phyloP scores from a whole-genome alignment of 1,140 invertebrate species.

The Atta colombica region DNA sequence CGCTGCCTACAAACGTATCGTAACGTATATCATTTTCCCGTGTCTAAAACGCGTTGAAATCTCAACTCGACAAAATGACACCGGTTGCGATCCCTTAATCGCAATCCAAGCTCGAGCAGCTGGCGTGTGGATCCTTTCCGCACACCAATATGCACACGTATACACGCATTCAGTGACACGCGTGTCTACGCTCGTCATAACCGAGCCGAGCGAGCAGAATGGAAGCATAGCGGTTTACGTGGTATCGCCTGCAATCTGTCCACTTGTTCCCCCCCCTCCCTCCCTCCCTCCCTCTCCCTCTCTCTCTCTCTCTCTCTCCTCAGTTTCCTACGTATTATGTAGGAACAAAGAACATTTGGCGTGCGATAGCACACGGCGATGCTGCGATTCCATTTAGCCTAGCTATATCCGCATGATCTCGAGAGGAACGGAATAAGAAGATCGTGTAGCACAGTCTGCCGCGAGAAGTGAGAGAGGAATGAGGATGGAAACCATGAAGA shows the following conservation, averaged over 20 bases:
- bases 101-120: slow-evolving; percentile 24
- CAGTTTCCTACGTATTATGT: slow-evolving; percentile 12
- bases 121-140: slow-evolving; percentile 12
- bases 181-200: slow-evolving; percentile 7
- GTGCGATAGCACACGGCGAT: slow-evolving; percentile 20
- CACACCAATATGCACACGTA: neutral
- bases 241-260: slow-evolving; percentile 71
- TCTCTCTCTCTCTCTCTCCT: neutral
- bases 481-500: neutral
- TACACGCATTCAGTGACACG: slow-evolving; percentile 1
- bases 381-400: slow-evolving; percentile 64
- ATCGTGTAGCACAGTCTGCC: neutral
- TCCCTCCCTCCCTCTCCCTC: neutral
- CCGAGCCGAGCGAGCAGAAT: slow-evolving; percentile 28
- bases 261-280: neutral
- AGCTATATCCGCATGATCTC: slow-evolving; percentile 40
- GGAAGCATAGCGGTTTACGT: slow-evolving; percentile 16
- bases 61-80: slow-evolving; percentile 7
- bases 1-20: neutral
- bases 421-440: neutral
- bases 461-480: neutral
- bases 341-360: slow-evolving; percentile 73
- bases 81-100: slow-evolving; percentile 36
- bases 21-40: slow-evolving; percentile 12
- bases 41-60: slow-evolving; percentile 23